Conservation (phyloP, 2,797 vertebrate species). For the Synaphobranchus kaupii region DNA sequence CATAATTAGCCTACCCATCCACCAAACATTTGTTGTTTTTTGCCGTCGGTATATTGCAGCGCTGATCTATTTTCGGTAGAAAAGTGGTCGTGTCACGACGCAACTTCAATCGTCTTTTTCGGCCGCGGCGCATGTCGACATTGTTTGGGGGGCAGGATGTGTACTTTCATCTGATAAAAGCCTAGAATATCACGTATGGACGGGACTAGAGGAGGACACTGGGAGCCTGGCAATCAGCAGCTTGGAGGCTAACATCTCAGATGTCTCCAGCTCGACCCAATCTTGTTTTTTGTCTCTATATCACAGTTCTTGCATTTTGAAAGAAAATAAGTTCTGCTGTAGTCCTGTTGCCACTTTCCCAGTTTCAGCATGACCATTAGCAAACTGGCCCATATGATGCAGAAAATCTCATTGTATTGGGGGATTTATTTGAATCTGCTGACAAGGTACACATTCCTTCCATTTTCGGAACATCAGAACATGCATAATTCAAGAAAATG, state of each 20-base stretch:
- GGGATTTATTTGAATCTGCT: background rate
- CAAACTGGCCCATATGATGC: background rate
- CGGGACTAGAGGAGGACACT: background rate
- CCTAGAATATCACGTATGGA: background rate
- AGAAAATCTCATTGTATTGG: background rate
- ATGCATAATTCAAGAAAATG: no score
- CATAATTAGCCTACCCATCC: no score
- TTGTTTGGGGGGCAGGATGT: no score
- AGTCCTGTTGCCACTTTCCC: background rate
- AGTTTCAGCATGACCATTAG: background rate
- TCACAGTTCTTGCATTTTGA: background rate
- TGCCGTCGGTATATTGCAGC: no score
- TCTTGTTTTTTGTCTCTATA: background rate
- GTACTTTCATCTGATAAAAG: background rate
- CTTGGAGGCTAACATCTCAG: background rate
- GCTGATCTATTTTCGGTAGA: no score
- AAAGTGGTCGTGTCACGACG: no score
- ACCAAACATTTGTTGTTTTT: no score
- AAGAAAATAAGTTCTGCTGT: background rate
- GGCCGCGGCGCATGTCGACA: no score
- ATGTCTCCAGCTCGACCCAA: background rate
- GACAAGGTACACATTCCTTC: no score
- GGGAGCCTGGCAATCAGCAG: background rate
- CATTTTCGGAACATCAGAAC: no score
- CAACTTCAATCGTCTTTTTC: no score